Evolutionary conservation across 2,888 invertebrate species (phyloP).

Genomic region (Pyralis farinalis): DNA sequence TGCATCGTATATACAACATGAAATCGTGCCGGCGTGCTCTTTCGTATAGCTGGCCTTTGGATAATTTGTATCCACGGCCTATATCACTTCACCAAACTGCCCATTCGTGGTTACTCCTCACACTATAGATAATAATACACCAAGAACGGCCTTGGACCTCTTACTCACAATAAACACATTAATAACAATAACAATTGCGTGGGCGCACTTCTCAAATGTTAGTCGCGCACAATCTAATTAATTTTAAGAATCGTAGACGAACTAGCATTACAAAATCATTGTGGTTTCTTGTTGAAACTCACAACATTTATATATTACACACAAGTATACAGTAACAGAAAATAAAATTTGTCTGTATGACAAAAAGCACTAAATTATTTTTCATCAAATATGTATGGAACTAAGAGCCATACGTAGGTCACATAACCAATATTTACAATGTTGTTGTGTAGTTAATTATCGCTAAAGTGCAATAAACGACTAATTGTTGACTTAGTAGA

Average conservation of each 20-base stretch:
- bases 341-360: too few species aligned
- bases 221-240: constrained; percentile 31
- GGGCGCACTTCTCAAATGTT: constrained; percentile 30
- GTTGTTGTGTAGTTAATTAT: too few species aligned
- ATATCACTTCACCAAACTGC: constrained; percentile 52
- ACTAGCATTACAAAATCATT: not conserved
- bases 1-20: constrained; percentile 32
- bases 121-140: constrained; percentile 50
- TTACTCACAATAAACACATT: constrained; percentile 54
- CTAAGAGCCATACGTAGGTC: too few species aligned
- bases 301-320: too few species aligned
- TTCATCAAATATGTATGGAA: too few species aligned
- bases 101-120: constrained; percentile 42
- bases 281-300: too few species aligned
- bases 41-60: constrained; percentile 47
- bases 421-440: too few species aligned
- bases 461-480: too few species aligned
- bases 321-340: too few species aligned
- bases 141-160: constrained; percentile 53
- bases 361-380: too few species aligned
- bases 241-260: constrained; percentile 19
- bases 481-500: too few species aligned
- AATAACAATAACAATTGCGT: constrained; percentile 42
- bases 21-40: constrained; percentile 54
- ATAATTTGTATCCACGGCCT: constrained; percentile 45